A percentile compares a stretch with the other conserved stretches of the same genome.
phyloP scores from a whole-genome alignment of 2,888 invertebrate species.

The Acrocyrtus sp. region DNA sequence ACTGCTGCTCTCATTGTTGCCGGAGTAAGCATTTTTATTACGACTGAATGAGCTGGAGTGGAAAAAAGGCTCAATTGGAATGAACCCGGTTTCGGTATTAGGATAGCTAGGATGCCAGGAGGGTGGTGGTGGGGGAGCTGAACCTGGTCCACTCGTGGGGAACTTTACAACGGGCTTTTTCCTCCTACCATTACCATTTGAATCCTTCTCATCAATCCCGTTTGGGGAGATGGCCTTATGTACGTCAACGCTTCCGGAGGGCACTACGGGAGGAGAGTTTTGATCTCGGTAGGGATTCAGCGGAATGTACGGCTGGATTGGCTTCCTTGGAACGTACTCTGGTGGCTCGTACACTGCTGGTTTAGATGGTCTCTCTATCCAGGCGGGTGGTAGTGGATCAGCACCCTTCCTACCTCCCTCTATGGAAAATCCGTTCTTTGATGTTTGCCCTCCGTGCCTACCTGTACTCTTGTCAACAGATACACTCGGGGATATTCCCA shows the following conservation, averaged over 20 bases:
- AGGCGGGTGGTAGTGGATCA: slow-evolving; percentile 61
- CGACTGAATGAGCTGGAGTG: slow-evolving; percentile 51
- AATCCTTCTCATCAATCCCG: slow-evolving; percentile 36
- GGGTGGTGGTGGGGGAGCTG: slow-evolving; percentile 23
- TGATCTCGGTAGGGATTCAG: slow-evolving; percentile 58
- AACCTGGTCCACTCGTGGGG: slow-evolving; percentile 32
- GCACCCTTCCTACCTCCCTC: slow-evolving; percentile 53
- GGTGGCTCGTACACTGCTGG: slow-evolving; percentile 60
- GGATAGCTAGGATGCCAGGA: slow-evolving; percentile 63
- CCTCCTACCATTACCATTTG: slow-evolving; percentile 21
- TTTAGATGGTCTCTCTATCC: slow-evolving; percentile 61
- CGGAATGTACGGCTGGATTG: slow-evolving; percentile 62
- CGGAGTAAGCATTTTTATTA: slow-evolving; percentile 38
- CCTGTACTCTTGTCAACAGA: slow-evolving; percentile 47
- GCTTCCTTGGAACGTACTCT: slow-evolving; percentile 62
- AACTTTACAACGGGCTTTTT: slow-evolving; percentile 47
- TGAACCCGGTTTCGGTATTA: slow-evolving; percentile 62
- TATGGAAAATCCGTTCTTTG: slow-evolving; percentile 41
- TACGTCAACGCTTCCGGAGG: slow-evolving; percentile 59
- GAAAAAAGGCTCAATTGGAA: slow-evolving; percentile 63
- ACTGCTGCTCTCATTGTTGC: no score
- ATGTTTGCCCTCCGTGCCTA: slow-evolving; percentile 23
- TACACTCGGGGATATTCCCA: slow-evolving; percentile 61
- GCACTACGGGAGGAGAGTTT: slow-evolving; percentile 39
- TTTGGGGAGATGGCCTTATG: slow-evolving; percentile 57